Conservation (phyloP, 2,113 vertebrate genomes). For the Peromyscus leucopus region DNA sequence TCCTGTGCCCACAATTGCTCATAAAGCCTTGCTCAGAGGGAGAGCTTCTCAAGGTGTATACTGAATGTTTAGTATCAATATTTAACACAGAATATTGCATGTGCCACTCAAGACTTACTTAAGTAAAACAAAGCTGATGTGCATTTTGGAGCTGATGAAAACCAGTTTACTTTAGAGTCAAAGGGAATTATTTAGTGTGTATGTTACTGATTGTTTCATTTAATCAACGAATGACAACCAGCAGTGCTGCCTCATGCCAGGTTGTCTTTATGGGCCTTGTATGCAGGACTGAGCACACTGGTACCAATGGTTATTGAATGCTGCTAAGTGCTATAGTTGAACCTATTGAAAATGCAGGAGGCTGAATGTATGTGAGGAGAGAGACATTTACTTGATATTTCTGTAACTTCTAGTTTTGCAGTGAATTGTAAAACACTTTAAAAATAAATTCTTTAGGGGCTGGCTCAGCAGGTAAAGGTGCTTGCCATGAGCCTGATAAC, state of each 20-base stretch:
- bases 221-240: neutral
- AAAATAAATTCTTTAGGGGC: neutral
- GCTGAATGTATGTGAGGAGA: neutral
- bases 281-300: neutral
- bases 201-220: neutral
- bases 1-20: conserved; percentile 56
- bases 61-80: conserved; percentile 43
- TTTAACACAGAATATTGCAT: conserved; percentile 49
- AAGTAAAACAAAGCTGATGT: conserved; percentile 42
- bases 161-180: conserved; percentile 21
- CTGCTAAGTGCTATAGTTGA: neutral
- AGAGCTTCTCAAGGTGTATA: conserved; percentile 26
- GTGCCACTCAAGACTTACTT: conserved; percentile 49
- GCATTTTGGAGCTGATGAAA: conserved; percentile 61
- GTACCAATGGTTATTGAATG: neutral
- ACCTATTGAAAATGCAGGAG: neutral
- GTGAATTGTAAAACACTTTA: neutral
- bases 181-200: neutral
- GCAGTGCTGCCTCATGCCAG: neutral
- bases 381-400: neutral
- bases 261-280: neutral
- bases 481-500: neutral
- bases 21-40: neutral
- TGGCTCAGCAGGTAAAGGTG: neutral
- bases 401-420: neutral